phyloP scores from a whole-genome alignment of 2,113 vertebrate genomes.

The Zosterops lateralis region DNA sequence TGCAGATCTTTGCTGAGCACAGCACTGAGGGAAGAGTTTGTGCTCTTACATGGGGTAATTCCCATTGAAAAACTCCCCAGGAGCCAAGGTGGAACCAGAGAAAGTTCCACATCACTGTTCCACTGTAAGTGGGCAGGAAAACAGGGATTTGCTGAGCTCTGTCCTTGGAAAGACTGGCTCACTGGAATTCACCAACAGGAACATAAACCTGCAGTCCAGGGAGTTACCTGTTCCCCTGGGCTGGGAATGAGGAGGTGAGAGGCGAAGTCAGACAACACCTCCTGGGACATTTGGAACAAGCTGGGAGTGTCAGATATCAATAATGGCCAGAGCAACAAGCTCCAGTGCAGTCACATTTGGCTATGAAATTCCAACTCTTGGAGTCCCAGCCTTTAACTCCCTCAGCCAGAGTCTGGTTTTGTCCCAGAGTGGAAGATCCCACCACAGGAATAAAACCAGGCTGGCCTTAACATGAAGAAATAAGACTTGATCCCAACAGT shows the following conservation, averaged over 20 bases:
- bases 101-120: not conserved
- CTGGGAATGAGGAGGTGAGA: not conserved
- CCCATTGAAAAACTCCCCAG: not conserved
- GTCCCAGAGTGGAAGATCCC: not conserved
- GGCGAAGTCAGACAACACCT: not conserved
- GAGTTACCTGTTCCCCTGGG: not conserved
- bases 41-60: accelerated
- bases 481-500: not conserved
- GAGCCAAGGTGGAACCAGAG: not conserved
- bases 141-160: not conserved
- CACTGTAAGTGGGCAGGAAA: not conserved
- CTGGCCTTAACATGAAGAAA: not conserved
- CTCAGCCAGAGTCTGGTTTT: not conserved
- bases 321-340: not conserved
- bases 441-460: not conserved
- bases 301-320: not conserved
- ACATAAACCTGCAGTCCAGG: not conserved
- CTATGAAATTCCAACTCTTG: not conserved
- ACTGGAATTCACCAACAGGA: too few species aligned
- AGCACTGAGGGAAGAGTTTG: not conserved
- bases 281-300: not conserved
- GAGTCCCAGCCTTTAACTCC: not conserved
- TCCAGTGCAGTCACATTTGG: not conserved
- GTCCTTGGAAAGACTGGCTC: not conserved
- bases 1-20: not conserved